Evolutionary conservation across 2,797 vertebrate genomes (phyloP).

Genomic region (Chelmon rostratus): DNA sequence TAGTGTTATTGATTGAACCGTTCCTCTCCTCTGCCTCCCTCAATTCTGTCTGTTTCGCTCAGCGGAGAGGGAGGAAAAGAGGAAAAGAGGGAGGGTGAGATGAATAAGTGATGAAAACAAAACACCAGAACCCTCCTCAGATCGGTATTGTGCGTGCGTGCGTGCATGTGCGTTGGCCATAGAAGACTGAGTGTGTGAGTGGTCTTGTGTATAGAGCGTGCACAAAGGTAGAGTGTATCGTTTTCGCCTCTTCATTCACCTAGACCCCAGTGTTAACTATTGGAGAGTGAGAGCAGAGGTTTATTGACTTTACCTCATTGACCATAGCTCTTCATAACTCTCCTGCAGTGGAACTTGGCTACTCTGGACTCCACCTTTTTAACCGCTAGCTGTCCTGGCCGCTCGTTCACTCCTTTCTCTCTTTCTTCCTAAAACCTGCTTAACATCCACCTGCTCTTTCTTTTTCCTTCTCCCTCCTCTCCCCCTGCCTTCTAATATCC

Average conservation of each 20-base stretch:
- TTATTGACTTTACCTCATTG: conserved; percentile 84
- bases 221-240: conserved; percentile 75
- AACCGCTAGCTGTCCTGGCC: conserved; percentile 44
- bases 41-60: conserved; percentile 87
- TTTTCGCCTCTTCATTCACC: conserved; percentile 77
- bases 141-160: conserved; percentile 77
- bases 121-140: conserved; percentile 83
- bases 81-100: conserved; percentile 78
- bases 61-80: conserved; percentile 73
- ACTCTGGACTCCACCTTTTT: conserved; percentile 66
- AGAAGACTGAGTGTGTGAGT: conserved; percentile 67
- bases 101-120: conserved; percentile 91
- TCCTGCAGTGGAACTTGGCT: conserved; percentile 72
- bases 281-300: conserved; percentile 80
- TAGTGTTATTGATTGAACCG: conserved; percentile 89
- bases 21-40: conserved; percentile 87
- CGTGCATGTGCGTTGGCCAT: conserved; percentile 54
- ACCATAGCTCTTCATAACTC: conserved; percentile 83
- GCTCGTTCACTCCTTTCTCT: conserved; percentile 34
- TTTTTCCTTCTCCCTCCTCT: not conserved
- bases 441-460: conserved; percentile 56
- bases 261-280: conserved; percentile 79
- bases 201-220: conserved; percentile 66
- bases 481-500: conserved; percentile 29
- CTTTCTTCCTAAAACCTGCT: conserved; percentile 51